These are phyloP conservation scores for Neotragus moschatus DNA, from an alignment of 2,113 vertebrate species.

Conservation along the genomic window DNA sequence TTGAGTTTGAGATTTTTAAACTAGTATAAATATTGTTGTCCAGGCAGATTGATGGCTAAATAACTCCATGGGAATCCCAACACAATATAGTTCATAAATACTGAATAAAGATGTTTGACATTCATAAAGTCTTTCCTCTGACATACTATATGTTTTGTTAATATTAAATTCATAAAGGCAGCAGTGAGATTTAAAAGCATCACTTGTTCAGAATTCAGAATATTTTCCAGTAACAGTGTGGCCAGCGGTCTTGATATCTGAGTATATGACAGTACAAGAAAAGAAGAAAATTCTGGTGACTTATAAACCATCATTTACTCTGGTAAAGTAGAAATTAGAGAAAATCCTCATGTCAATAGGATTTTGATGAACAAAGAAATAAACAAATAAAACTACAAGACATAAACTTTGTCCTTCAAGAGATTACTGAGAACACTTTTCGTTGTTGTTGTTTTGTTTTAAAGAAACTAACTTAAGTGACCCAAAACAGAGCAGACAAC, in stretches of 20 bases:
- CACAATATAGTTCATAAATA: constrained; percentile 39
- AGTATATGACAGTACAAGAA: background rate
- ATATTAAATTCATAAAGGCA: constrained; percentile 37
- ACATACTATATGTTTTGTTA: constrained; percentile 5
- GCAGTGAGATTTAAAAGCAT: constrained; percentile 13
- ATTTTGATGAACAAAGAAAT: background rate
- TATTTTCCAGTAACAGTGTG: background rate
- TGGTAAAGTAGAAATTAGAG: background rate
- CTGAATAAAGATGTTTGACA: constrained; percentile 20
- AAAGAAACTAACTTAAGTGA: constrained; percentile 14
- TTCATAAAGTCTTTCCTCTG: background rate
- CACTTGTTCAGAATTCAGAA: background rate
- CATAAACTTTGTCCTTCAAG: background rate
- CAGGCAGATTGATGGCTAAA: background rate
- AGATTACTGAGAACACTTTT: background rate
- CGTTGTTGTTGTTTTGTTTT: background rate
- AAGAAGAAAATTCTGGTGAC: background rate
- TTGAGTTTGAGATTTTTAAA: constrained; percentile 26
- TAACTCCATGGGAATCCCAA: background rate
- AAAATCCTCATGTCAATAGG: background rate
- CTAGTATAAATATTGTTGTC: background rate
- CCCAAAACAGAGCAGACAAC: background rate
- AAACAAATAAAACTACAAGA: background rate
- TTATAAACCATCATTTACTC: constrained; percentile 31
- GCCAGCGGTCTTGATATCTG: background rate